Conservation (phyloP, 2,888 invertebrate species). For the Hermaeophaga mercurialis region DNA sequence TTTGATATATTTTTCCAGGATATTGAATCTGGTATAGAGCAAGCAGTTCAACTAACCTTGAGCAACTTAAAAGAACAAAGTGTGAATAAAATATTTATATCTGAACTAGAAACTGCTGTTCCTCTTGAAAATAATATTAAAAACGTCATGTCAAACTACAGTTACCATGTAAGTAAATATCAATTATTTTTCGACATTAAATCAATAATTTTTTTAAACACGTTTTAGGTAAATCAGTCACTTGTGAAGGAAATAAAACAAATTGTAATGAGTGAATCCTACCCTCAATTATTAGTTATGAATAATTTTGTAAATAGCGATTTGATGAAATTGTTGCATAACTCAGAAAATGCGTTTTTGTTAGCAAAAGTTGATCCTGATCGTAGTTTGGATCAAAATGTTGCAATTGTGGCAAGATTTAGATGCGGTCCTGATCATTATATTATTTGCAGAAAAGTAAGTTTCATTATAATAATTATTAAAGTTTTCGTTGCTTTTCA, state of each 20-base stretch:
- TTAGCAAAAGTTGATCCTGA: constrained; percentile 45
- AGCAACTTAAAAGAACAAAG: constrained; percentile 47
- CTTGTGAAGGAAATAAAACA: constrained; percentile 47
- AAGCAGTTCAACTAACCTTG: constrained; percentile 48
- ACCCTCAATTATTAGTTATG: constrained; percentile 49
- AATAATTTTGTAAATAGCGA: constrained; percentile 48
- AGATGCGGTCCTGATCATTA: constrained; percentile 44
- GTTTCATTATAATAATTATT: too few species aligned
- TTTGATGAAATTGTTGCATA: constrained; percentile 45
- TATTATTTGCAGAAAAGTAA: constrained; percentile 50
- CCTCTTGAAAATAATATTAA: constrained; percentile 45
- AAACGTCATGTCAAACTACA: constrained; percentile 46
- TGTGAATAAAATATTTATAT: constrained; percentile 47
- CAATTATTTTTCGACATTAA: too few species aligned
- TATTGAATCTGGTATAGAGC: constrained; percentile 50
- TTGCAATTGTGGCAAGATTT: constrained; percentile 47
- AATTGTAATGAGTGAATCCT: constrained; percentile 47
- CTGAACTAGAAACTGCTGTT: constrained; percentile 50
- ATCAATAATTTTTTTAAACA: not conserved
- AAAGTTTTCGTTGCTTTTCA: too few species aligned
- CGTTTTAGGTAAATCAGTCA: constrained; percentile 48
- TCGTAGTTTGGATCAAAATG: constrained; percentile 38
- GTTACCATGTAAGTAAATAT: constrained; percentile 48
- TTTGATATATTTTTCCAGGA: constrained; percentile 42
- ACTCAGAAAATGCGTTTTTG: constrained; percentile 47